phyloP scores from a whole-genome alignment of 2,113 vertebrate genomes.

The Sorex fumeus region DNA sequence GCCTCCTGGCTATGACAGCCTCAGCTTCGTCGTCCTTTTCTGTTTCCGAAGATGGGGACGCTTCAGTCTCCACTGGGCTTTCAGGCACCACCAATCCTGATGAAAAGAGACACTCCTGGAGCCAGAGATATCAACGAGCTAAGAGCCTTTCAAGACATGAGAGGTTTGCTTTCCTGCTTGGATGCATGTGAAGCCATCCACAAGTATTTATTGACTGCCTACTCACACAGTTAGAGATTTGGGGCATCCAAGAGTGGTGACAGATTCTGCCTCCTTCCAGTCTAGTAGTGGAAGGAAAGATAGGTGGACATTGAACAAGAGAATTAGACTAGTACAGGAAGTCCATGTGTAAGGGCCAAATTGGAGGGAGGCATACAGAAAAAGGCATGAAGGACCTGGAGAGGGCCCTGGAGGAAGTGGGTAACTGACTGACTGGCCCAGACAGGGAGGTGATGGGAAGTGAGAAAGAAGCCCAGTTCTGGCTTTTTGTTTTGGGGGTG shows the following conservation, averaged over 20 bases:
- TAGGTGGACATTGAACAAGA: background rate
- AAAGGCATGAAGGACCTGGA: background rate
- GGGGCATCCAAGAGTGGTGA: background rate
- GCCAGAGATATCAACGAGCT: background rate
- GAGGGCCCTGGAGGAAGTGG: background rate
- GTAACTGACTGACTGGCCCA: background rate
- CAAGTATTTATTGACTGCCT: slow-evolving; percentile 69
- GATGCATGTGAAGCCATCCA: slow-evolving; percentile 33
- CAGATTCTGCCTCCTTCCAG: slow-evolving; percentile 9
- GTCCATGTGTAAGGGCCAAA: background rate
- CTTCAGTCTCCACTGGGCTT: background rate
- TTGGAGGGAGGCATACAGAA: background rate
- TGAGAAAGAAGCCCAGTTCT: slow-evolving; percentile 12
- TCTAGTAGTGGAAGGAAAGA: background rate
- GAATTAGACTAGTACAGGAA: background rate
- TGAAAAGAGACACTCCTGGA: slow-evolving; percentile 15
- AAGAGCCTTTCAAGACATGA: slow-evolving; percentile 52
- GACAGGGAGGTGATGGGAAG: background rate
- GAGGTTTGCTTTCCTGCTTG: slow-evolving; percentile 44
- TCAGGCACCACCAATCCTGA: background rate
- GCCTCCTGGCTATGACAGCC: background rate
- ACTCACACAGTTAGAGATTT: slow-evolving; percentile 20
- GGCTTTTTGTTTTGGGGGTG: too few species aligned
- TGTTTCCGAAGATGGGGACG: slow-evolving; percentile 32
- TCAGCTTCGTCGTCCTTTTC: background rate